Base-by-base conservation (phyloP, 2,888 invertebrate genomes). In the Synergus gifuensis region DNA sequence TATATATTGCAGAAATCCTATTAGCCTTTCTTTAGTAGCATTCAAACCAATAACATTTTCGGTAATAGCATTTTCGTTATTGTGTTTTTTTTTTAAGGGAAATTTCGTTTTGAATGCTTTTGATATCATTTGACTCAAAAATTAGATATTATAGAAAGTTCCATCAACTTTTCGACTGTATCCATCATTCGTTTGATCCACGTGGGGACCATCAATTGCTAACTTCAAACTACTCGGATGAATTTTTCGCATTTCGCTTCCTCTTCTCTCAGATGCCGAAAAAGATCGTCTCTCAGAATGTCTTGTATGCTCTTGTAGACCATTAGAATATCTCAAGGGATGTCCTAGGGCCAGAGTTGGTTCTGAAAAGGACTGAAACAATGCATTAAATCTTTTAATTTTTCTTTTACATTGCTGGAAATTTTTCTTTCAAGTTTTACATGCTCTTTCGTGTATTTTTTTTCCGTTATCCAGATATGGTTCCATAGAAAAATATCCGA, bases 161-260 rank as follows among this genome's bases (percentile, higher is more conserved):
- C 92, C 96, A 64, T 95, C 95, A 9, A 95, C 94, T 92, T 97
- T 96, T 86, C 97, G 94, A 80, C 96, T 96, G 92, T 95, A 97
- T 3, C 97, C 97, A 82, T 96, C 96, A 91, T 96, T 97, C 40
- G 96, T 96, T 91, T 96, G 95, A 84, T 96, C 96, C 16, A 95
- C 95, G 91, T 97, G 97, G 58, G 96, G 96, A 5, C 96, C 96
- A n/a, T 96, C 96, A 90, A 96, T 96, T 93, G 96, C 96, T 78
- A 97, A 92, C 92, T 96, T 96, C 73, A 96, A 94, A 87, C 95
- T 95, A 91, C 95, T 94, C 9, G 96, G 96, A 83, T 96, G 96
- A 44, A 93, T 93, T 84, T 94, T 94, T 44, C 86, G 83, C 79
- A 62, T 58, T 77, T 84, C 82, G n/a, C 78, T 73, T 36, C 63